Evolutionary conservation across 2,888 invertebrate species (phyloP).

Genomic region (Standfussiana lucernea): DNA sequence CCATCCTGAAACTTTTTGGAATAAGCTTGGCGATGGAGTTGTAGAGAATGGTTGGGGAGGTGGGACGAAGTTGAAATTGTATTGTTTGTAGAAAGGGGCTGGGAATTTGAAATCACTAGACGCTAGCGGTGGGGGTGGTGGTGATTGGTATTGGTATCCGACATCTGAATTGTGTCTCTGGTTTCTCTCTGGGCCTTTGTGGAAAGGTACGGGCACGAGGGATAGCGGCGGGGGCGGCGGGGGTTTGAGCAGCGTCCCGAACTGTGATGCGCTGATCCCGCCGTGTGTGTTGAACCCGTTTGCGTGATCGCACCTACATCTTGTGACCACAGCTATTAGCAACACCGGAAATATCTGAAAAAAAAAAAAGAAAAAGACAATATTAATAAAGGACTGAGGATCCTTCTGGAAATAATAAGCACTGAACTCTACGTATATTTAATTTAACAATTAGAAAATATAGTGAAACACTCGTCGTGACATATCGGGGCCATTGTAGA

Average conservation of each 20-base stretch:
- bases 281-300: conserved; percentile 75
- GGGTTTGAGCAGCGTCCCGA: conserved; percentile 85
- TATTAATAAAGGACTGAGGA: not conserved
- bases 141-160: conserved; percentile 82
- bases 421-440: conserved; percentile 34
- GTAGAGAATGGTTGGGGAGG: conserved; percentile 85
- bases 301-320: conserved; percentile 78
- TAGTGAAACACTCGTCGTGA: conserved; percentile 85
- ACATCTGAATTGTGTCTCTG: conserved; percentile 82
- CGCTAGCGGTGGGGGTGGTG: conserved; percentile 75
- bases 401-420: not conserved
- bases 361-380: conserved; percentile 67
- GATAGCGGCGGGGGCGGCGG: conserved; percentile 84
- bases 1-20: conserved; percentile 91
- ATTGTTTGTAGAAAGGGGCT: conserved; percentile 87
- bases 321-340: conserved; percentile 76
- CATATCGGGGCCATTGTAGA: conserved; percentile 84
- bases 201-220: conserved; percentile 84
- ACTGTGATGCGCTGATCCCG: conserved; percentile 78
- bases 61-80: conserved; percentile 87
- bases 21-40: conserved; percentile 88
- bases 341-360: conserved; percentile 85
- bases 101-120: conserved; percentile 85
- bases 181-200: conserved; percentile 78
- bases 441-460: conserved; percentile 86